Base-by-base conservation (phyloP, 2,113 vertebrate species). In the Falcunculus frontatus region DNA sequence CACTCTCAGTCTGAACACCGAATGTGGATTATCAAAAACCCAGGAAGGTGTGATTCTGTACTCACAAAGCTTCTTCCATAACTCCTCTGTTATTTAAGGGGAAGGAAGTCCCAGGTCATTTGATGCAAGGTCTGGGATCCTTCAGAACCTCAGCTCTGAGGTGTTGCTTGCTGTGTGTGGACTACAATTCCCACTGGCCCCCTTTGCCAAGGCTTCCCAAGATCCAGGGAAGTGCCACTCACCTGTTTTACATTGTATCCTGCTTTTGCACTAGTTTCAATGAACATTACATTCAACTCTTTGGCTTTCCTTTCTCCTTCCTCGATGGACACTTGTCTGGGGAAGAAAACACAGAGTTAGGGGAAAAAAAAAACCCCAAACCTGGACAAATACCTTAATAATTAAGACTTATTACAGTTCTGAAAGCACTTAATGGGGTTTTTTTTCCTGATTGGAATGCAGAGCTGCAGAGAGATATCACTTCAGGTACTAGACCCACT, bases 251-350 rank as follows among this genome's bases (percentile, higher is more conserved):
- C 99, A 42, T 99, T 99, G 98, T 99, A 99, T 96, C 99, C 99
- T 32, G 99, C 99, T 98, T 99, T 99, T 92, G 99, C 99, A 96
- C 99, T 99, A 97, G 99, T 99, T 98, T 99, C 99, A 95, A 99
- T 99, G 98, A 99, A 99, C 99, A 99, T 99, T 98, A 99, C 99
- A 98, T 99, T 99, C 98, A 99, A 98, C 98, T 99, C 99, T 99
- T 99, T 99, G 99, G 99, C 99, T 99, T 99, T 99, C 97, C 99
- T 98, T 94, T 99, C 99, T 87, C 99, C 99, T 97, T 99, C 99
- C 95, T 99, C 99, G 95, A 99, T 99, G 97, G 99, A 99, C 96
- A 99, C 99, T 99, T 99, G 99, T 97, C 99, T 99, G 97, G 72
- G 90, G 96, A 96, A 98, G 96, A 98, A 41, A 97, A 68, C 6